Base-by-base conservation (phyloP, 2,888 invertebrate species). In the Drosophila quinaria region DNA sequence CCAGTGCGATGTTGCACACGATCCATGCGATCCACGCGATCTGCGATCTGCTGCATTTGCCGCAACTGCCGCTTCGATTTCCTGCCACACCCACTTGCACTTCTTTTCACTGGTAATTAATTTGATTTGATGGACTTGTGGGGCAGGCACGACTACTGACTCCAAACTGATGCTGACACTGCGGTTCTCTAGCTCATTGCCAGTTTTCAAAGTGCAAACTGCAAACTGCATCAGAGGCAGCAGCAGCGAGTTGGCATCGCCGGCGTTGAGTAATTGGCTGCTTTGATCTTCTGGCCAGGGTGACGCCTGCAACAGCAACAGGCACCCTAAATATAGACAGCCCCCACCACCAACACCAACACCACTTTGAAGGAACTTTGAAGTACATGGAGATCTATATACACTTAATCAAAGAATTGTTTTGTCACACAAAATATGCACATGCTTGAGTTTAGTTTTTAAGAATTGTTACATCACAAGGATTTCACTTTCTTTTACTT, bases 171-270 rank as follows among this genome's bases (percentile, higher is more conserved):
- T 55, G 37, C 33, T 49, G 64, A 50, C 19, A 47, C 61, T 60
- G 75, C 83, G 85, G 85, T 67, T 85, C 85, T 85, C 79, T 85
- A 87, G 83, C 86, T 85, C 85, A 85, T 85, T 85, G 87, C 82
- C 87, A 79, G 83, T 73, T 85, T 85, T 82, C 81, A 87, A 81
- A 84, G 87, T 75, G 78, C 81, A 70, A 58, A 25, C 25, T 25
- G 25, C 25, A 25, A 25, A n/a, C n/a, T 22, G 22, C 22, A 22
- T 3, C 70, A 71, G 41, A 65, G 49, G 31, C 47, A 22, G 31
- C 47, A 47, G 47, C 41, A 39, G 52, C 11, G 52, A 25, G 39
- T 42, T 75, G 49, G 46, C 60, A 44, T 68, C 60, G 62, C 71
- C 80, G 81, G 80, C 86, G 72, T 74, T 88, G 88, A 86, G 81